These are phyloP conservation scores for Plestiodon gilberti DNA, from an alignment of 2,113 vertebrate genomes.

Conservation along the genomic window DNA sequence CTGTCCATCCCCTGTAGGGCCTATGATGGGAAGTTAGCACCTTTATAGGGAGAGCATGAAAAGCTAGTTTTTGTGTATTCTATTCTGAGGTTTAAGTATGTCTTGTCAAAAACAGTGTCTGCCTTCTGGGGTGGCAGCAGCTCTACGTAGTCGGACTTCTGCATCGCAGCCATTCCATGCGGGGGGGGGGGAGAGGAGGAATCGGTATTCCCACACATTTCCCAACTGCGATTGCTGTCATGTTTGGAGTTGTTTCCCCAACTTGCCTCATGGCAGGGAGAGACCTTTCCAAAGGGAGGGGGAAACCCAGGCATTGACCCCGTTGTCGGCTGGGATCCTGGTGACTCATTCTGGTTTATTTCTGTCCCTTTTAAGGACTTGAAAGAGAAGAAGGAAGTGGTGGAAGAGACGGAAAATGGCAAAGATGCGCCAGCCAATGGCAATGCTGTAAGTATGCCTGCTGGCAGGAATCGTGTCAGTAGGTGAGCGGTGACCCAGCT, in stretches of 20 bases:
- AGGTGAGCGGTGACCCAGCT: not conserved
- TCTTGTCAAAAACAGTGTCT: not conserved
- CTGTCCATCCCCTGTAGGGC: not conserved
- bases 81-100: not conserved
- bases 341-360: constrained; percentile 53
- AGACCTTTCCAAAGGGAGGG: not conserved
- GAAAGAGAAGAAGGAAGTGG: constrained; percentile 95
- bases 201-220: not conserved
- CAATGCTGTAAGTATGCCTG: constrained; percentile 85
- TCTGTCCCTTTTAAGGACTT: constrained; percentile 83
- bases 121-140: not conserved
- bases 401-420: constrained; percentile 95
- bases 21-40: not conserved
- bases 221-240: not conserved
- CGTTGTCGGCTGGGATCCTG: not conserved
- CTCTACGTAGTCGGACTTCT: not conserved
- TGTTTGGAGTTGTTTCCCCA: not conserved
- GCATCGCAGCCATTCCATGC: not conserved
- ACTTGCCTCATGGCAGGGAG: not conserved
- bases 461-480: not conserved
- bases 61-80: not conserved
- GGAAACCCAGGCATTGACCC: too few species aligned
- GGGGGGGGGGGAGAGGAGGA: not conserved
- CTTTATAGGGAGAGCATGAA: not conserved
- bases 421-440: constrained; percentile 92